phyloP scores from a whole-genome alignment of 2,797 vertebrate genomes.

The Macrochelys suwanniensis region DNA sequence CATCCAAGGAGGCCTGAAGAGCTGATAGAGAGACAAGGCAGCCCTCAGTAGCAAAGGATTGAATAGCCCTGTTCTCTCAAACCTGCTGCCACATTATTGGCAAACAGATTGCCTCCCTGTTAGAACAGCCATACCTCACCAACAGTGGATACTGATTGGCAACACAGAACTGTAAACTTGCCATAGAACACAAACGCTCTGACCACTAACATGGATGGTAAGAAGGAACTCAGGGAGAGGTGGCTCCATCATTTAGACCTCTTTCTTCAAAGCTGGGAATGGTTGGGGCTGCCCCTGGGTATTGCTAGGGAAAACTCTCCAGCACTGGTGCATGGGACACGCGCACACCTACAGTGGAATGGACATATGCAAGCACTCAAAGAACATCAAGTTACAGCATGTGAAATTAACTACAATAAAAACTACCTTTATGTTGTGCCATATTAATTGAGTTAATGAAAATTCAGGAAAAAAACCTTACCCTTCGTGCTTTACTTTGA shows the following conservation, averaged over 20 bases:
- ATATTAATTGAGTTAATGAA: background rate
- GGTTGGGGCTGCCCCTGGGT: no score
- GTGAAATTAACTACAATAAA: background rate
- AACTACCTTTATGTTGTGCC: background rate
- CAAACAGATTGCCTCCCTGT: background rate
- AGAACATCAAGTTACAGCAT: background rate
- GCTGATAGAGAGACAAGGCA: background rate
- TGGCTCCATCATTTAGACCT: background rate
- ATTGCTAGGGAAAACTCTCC: background rate
- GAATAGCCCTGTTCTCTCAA: background rate
- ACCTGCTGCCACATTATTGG: background rate
- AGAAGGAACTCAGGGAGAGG: background rate
- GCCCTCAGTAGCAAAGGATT: background rate
- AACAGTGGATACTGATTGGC: background rate
- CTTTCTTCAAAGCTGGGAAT: background rate
- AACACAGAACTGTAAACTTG: background rate
- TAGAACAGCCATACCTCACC: background rate
- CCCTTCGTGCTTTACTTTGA: conserved; percentile 92
- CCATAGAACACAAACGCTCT: background rate
- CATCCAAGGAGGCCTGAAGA: background rate
- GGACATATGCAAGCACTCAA: background rate
- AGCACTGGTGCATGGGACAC: background rate
- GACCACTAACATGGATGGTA: background rate
- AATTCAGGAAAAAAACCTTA: conserved; percentile 74
- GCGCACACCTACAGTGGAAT: background rate